Evolutionary conservation across 1,140 invertebrate genomes (phyloP), one percentile per base, ranked within the genome.

Genomic region (Antheraea mylitta): DNA sequence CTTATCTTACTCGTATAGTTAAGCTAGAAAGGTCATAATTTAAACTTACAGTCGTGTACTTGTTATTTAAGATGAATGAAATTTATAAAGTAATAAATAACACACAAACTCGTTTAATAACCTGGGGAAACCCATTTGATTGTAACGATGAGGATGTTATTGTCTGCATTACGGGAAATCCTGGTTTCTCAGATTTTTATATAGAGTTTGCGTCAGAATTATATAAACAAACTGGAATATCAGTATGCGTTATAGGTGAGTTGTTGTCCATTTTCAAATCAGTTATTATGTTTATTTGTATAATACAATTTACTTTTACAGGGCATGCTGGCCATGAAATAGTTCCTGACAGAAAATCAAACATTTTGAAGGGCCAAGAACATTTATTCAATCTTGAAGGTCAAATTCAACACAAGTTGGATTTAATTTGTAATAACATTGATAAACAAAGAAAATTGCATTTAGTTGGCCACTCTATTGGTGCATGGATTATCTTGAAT

Each of bases 391-490:
- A 84, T 70, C 77, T 91, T 48, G 67, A 86, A 69, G 85, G 80
- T 70, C 89, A 91, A 81, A 22, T 91, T 18, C 70, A 73, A 58
- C 87, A 91, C 66, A 91, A 89, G 76, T 66, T 86, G 42, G 85
- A 89, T 22, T 67, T 91, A 48, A 81, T 90, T 59, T 76, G 77
- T 66, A 86, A 83, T 69, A 68, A 78, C 67, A 74, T 91, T 58
- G 77, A 85, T 77, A 85, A 81, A 62, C 74, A 78, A 36, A 82
- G 82, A 58, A 86, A 78, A 75, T 70, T 91, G 64, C 89, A 91
- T 72, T 70, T 91, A 58, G 81, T 91, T 73, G 89, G 89, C 5
- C 89, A 91, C 76, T 91, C 89, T 5, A 90, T 91, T 77, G 89
- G 89, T 42, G 77, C 83, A 22, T 91, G 89, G 89, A 77, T 90